Percentiles rank a stretch among this genome's conserved stretches.
Evolutionary conservation across 2,797 vertebrate species (phyloP).

Genomic region (Tokudaia tokunoshimensis): DNA sequence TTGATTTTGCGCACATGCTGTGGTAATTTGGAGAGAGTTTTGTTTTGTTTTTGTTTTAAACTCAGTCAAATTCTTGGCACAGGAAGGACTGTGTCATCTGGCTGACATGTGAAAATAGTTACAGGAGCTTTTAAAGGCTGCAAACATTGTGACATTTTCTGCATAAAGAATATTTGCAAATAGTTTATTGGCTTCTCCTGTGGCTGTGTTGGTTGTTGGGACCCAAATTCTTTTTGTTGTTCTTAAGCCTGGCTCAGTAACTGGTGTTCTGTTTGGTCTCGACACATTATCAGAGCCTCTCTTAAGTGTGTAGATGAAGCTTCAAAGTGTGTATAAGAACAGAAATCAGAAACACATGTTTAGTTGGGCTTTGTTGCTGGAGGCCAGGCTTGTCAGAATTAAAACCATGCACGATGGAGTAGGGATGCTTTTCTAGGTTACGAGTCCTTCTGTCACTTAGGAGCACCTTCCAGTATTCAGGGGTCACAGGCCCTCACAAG

Average conservation of each 20-base stretch:
- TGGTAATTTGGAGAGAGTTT: not conserved
- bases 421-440: not conserved
- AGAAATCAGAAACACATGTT: constrained; percentile 39
- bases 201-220: constrained; percentile 13
- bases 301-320: not conserved
- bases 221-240: constrained; percentile 48
- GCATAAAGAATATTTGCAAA: constrained; percentile 51
- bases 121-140: constrained; percentile 49
- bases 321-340: not conserved
- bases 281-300: not conserved
- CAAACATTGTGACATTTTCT: constrained; percentile 64
- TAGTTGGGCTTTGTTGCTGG: constrained; percentile 7
- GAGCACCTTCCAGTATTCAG: not conserved
- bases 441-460: not conserved
- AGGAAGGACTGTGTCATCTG: constrained; percentile 56
- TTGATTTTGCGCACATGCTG: not conserved
- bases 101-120: constrained; percentile 63
- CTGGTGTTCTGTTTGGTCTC: constrained; percentile 32
- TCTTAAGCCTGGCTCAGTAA: not conserved
- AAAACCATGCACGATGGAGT: not conserved
- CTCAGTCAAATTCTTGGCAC: constrained; percentile 59
- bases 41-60: constrained; percentile 3
- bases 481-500: not conserved
- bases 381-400: not conserved
- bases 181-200: constrained; percentile 43